Evolutionary conservation across 1,140 invertebrate species (phyloP).

Genomic region (Drosophila tani): DNA sequence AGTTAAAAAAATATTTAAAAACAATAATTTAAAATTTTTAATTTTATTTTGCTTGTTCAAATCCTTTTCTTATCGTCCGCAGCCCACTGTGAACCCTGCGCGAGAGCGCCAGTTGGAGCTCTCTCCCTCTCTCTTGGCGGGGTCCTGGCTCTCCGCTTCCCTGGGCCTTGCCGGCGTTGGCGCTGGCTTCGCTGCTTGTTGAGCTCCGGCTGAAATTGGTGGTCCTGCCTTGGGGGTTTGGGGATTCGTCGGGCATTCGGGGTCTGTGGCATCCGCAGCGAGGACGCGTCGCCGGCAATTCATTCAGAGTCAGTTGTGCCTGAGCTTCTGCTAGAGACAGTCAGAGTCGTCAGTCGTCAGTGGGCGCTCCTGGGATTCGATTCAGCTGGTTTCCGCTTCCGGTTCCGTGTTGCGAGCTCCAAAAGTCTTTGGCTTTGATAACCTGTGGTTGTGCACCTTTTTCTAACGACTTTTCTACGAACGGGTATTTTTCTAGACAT

Average conservation of each 20-base stretch:
- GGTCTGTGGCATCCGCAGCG: conserved; percentile 61
- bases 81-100: conserved; percentile 24
- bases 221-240: conserved; percentile 52
- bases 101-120: neutral
- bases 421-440: conserved; percentile 45
- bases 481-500: conserved; percentile 55
- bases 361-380: conserved; percentile 10
- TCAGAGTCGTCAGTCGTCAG: conserved; percentile 43
- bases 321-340: conserved; percentile 75
- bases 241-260: conserved; percentile 33
- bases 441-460: conserved; percentile 72
- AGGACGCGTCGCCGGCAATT: conserved; percentile 69
- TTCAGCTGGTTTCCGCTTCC: conserved; percentile 39
- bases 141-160: conserved; percentile 32
- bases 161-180: conserved; percentile 33
- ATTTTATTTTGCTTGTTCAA: too few species aligned
- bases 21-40: neutral
- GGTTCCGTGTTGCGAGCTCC: conserved; percentile 35
- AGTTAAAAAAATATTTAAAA: too few species aligned
- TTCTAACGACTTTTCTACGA: conserved; percentile 61
- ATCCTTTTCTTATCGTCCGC: neutral
- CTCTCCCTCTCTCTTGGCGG: neutral
- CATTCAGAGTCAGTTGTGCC: conserved; percentile 66
- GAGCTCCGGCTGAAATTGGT: conserved; percentile 28
- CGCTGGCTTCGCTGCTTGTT: conserved; percentile 41